Conservation (phyloP, 2,113 vertebrate species). For the Sturnira hondurensis region DNA sequence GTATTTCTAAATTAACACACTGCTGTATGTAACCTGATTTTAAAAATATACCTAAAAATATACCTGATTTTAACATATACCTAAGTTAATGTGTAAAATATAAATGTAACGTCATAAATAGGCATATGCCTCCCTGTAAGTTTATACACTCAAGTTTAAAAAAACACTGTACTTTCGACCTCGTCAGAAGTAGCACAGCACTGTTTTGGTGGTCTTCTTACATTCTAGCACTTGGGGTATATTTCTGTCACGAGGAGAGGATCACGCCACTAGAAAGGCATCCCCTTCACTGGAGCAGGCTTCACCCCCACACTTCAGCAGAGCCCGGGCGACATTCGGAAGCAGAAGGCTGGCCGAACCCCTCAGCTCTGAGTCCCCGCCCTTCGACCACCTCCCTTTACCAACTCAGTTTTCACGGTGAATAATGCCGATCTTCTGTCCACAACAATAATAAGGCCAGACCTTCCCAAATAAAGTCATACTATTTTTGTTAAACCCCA, state of each 20-base stretch:
- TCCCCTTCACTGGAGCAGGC: background rate
- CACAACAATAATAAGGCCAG: background rate
- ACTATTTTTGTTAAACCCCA: background rate
- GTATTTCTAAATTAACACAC: background rate
- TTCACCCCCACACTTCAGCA: background rate
- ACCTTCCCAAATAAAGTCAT: background rate
- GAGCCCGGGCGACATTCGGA: background rate
- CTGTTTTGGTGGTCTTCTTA: background rate
- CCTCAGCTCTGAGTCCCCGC: background rate
- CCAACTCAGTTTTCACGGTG: background rate
- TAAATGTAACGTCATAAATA: background rate
- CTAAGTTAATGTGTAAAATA: background rate
- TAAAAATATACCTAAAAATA: too few species aligned
- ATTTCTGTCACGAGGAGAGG: background rate
- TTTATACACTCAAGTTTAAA: background rate
- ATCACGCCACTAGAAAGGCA: background rate
- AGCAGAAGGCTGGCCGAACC: rapidly evolving
- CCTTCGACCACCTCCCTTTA: background rate
- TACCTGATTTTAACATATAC: background rate
- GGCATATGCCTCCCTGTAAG: background rate
- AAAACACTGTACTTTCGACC: background rate
- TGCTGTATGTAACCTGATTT: background rate
- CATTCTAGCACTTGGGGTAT: background rate
- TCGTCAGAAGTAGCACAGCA: background rate
- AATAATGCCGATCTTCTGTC: background rate